Evolutionary conservation across 1,140 invertebrate genomes (phyloP).

Genomic region (Bombus impatiens): DNA sequence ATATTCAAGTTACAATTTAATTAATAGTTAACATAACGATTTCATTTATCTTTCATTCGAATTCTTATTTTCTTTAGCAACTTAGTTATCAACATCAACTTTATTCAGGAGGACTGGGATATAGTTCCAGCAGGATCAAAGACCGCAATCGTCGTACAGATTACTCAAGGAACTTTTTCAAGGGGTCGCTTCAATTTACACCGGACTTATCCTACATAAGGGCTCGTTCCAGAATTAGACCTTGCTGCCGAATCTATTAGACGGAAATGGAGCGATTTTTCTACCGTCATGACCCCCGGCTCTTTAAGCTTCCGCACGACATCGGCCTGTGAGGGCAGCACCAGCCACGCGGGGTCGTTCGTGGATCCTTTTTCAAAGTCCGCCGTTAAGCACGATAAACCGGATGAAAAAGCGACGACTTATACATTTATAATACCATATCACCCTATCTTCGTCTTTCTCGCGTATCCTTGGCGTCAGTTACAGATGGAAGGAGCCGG

Average conservation of each 20-base stretch:
- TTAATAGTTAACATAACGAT: too few relatives aligned
- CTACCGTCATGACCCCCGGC: background rate
- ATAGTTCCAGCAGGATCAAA: too few relatives aligned
- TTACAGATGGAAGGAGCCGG: conserved; percentile 19
- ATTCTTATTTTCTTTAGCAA: too few relatives aligned
- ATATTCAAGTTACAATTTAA: too few relatives aligned
- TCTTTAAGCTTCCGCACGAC: conserved; percentile 9
- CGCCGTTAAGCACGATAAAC: conserved; percentile 53
- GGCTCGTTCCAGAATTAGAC: background rate
- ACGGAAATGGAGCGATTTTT: conserved; percentile 24
- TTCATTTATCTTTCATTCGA: too few relatives aligned
- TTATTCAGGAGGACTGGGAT: too few relatives aligned
- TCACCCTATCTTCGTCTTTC: conserved; percentile 46
- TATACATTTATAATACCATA: conserved; percentile 65
- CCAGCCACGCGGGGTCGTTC: background rate
- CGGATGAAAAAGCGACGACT: conserved; percentile 50
- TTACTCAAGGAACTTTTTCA: background rate
- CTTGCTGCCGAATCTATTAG: background rate
- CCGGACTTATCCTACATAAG: background rate
- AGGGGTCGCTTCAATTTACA: background rate
- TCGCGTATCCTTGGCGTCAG: conserved; percentile 23
- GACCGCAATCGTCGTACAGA: background rate
- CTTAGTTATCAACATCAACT: too few relatives aligned
- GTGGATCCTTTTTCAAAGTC: conserved; percentile 41
- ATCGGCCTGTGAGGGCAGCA: background rate